Evolutionary conservation across 2,888 invertebrate species (phyloP), one percentile per base, ranked within the genome.

Genomic region (Hemistola chrysoprasaria): DNA sequence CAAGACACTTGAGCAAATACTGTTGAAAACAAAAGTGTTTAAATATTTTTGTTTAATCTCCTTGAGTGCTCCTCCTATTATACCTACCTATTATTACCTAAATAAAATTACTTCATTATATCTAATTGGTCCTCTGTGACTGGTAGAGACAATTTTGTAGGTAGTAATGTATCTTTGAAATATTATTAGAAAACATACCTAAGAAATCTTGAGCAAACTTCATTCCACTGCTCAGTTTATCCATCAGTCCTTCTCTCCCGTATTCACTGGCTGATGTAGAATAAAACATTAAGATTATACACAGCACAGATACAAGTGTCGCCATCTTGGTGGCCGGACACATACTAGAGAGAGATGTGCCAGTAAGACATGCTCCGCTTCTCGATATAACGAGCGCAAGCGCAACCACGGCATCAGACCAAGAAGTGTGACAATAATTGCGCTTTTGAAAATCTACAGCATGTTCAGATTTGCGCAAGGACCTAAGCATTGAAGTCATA

Each of bases 151-250:
- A n/a, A n/a, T n/a, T n/a, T n/a, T n/a, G n/a, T n/a, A n/a, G n/a
- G n/a, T n/a, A n/a, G n/a, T n/a, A 16, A 16, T 16, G 4, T 16
- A 16, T 16, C 16, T 16, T 4, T 3, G 34, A 9, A 11, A 8
- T 30, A 6, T 30, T 11, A 30, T 26, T 10, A 33, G 9, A 26
- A 29, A 28, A 70, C 79, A 65, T 63, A 88, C 88, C 86, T 8
- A 87, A 71, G 57, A 86, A 75, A 62, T 85, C 77, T 35, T 77
- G 71, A 1, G 87, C 87, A 41, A 85, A 73, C 59, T 87, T 84
- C 76, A 87, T 81, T 32, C 88, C 88, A 50, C 50, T 75, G 38
- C 62, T 84, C 24, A 88, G 55, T 49, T 66, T 71, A 50, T 86
- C 75, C 36, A 86, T 77, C 23, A 87, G 63, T 16, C 78, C 77